Base-by-base conservation (phyloP, 2,113 vertebrate genomes). In the Polypterus senegalus region DNA sequence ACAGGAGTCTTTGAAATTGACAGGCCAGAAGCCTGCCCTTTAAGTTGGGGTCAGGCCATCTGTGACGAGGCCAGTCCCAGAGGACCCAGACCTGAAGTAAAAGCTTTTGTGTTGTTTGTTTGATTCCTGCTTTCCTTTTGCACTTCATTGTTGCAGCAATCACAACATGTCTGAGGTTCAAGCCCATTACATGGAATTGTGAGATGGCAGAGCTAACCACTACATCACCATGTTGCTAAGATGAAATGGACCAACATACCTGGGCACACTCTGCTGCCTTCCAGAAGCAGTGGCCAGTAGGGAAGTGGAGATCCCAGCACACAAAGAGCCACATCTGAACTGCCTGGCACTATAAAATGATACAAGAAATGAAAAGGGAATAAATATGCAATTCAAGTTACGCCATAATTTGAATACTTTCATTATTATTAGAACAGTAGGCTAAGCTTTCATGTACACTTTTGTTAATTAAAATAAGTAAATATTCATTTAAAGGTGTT, bases 271-370 rank as follows among this genome's bases (percentile, higher is more conserved):
- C 73, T 68, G 9, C 81, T 78, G 7, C 78, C 81, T 62, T 84
- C 79, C 66, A 86, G 74, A 58, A 86, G 74, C 66, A 83, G 74
- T 0, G 82, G 76, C 52, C 83, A 70, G 54, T 79, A 77, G 49
- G 80, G 79, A 58, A 79, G 79, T 53, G 83, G 81, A 47, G 77
- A 73, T 1, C 82, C 83, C 68, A 84, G 65, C 48, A 86, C n/a
- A 62, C 82, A 84, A 65, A 86, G 61, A 68, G 81, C 81, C 61
- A 81, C 71, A 60, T 79, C 76, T 0, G 73, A 67, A 27, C 27
- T 27, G 27, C 27, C 27, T 27, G 27, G 27, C 7, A 75, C 71
- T 51, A 67, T 64, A 55, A 63, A 70, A 45, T 75, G 79, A 81
- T 4, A n/a, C 27, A 54, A 65, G n/a, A 64, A 6, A 62, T 53